phyloP scores from a whole-genome alignment of 2,113 vertebrate genomes.

The Ictidomys tridecemlineatus region DNA sequence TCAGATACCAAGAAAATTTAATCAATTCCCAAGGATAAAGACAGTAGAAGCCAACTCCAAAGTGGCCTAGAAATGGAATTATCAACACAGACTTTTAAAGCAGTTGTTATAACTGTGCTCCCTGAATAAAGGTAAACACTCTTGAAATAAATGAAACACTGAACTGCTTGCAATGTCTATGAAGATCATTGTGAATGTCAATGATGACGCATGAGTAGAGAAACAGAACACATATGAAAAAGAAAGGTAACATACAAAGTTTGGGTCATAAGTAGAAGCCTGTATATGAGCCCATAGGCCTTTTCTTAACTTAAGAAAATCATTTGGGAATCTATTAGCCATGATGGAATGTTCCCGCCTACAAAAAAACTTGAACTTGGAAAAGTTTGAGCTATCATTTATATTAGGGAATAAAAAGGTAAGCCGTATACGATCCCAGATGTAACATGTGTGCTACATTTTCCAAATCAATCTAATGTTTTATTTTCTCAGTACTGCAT shows the following conservation, averaged over 20 bases:
- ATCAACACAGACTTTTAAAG: not conserved
- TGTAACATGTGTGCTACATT: not conserved
- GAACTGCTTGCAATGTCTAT: not conserved
- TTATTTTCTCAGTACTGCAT: not conserved
- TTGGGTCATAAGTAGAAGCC: not conserved
- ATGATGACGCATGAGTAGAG: not conserved
- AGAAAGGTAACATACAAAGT: not conserved
- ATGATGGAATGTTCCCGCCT: not conserved
- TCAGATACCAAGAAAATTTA: not conserved
- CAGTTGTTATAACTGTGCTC: not conserved
- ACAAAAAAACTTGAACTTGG: constrained; percentile 33
- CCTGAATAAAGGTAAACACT: not conserved
- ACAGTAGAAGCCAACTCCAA: too few relatives aligned
- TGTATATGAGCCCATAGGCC: not conserved
- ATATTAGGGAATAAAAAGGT: not conserved
- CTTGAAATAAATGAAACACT: not conserved
- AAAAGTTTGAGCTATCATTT: constrained; percentile 33
- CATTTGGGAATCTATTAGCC: constrained; percentile 13
- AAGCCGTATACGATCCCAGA: not conserved
- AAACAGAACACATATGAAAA: not conserved
- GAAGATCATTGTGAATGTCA: not conserved
- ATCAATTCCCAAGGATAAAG: too few relatives aligned
- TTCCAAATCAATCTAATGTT: not conserved
- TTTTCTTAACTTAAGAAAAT: constrained; percentile 45
- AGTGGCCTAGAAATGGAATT: not conserved